Percentiles rank a stretch among this genome's conserved stretches.
phyloP scores from a whole-genome alignment of 2,797 vertebrate genomes.

The Lacerta bilineata region DNA sequence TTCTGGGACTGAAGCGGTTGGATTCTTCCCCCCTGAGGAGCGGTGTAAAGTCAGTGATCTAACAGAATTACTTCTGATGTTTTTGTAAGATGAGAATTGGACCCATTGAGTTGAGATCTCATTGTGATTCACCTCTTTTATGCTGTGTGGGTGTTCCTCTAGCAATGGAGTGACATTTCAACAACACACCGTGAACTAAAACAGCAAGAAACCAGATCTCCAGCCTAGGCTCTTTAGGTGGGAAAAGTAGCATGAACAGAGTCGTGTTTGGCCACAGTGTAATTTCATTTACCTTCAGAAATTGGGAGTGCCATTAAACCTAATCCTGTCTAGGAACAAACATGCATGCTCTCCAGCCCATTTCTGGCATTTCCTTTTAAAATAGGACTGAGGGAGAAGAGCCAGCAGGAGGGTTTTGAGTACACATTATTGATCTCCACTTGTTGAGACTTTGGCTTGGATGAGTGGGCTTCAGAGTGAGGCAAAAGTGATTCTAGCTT shows the following conservation, averaged over 20 bases:
- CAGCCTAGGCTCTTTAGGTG: slow-evolving; percentile 35
- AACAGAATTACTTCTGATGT: slow-evolving; percentile 34
- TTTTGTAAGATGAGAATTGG: slow-evolving; percentile 21
- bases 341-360: background rate
- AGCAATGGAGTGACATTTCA: slow-evolving; percentile 51
- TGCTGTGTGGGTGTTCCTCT: slow-evolving; percentile 49
- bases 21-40: slow-evolving; percentile 39
- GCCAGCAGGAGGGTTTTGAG: slow-evolving; percentile 3
- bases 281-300: slow-evolving; percentile 52
- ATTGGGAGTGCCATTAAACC: slow-evolving; percentile 36
- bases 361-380: slow-evolving; percentile 24
- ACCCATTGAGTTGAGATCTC: slow-evolving; percentile 44
- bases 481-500: background rate
- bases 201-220: slow-evolving; percentile 48
- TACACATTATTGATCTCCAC: background rate
- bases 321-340: slow-evolving; percentile 28
- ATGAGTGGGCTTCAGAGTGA: background rate
- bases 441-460: background rate
- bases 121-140: slow-evolving; percentile 51
- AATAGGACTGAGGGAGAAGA: slow-evolving; percentile 1
- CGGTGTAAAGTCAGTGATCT: slow-evolving; percentile 34
- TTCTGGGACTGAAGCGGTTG: background rate
- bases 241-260: slow-evolving; percentile 35
- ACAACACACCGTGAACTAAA: slow-evolving; percentile 55
- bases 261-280: slow-evolving; percentile 37